phyloP scores from a whole-genome alignment of 2,113 vertebrate species.

The Poeciliopsis turrubarensis region DNA sequence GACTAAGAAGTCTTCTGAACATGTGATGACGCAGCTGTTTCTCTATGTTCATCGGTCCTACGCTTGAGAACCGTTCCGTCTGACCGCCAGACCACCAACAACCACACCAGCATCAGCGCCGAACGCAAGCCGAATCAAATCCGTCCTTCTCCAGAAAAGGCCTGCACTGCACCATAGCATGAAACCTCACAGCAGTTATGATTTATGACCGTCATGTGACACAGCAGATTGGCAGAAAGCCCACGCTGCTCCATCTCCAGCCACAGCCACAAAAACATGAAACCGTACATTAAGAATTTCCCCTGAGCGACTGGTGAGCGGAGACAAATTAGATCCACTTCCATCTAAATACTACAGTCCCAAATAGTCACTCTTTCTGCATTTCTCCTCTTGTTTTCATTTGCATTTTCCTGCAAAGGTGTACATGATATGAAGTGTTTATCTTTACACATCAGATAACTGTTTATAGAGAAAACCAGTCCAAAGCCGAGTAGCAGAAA shows the following conservation, averaged over 20 bases:
- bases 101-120: constrained; percentile 51
- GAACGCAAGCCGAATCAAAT: constrained; percentile 39
- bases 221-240: constrained; percentile 53
- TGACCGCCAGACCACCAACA: constrained; percentile 53
- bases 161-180: constrained; percentile 51
- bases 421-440: constrained; percentile 53
- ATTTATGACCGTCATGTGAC: constrained; percentile 72
- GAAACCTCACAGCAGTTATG: constrained; percentile 71
- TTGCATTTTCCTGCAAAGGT: constrained; percentile 29
- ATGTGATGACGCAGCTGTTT: constrained; percentile 46
- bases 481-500: constrained; percentile 18
- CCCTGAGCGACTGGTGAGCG: constrained; percentile 29
- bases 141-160: constrained; percentile 28
- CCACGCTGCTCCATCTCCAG: constrained; percentile 45
- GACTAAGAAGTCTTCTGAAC: constrained; percentile 11
- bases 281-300: constrained; percentile 46
- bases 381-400: neutral
- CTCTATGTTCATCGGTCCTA: neutral
- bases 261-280: constrained; percentile 59
- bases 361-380: constrained; percentile 30
- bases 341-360: constrained; percentile 4
- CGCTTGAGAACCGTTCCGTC: constrained; percentile 49
- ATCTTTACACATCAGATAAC: constrained; percentile 45
- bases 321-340: constrained; percentile 6
- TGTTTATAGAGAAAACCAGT: constrained; percentile 61